Conservation (phyloP, 2,113 vertebrate genomes). For the Passerina amoena region DNA sequence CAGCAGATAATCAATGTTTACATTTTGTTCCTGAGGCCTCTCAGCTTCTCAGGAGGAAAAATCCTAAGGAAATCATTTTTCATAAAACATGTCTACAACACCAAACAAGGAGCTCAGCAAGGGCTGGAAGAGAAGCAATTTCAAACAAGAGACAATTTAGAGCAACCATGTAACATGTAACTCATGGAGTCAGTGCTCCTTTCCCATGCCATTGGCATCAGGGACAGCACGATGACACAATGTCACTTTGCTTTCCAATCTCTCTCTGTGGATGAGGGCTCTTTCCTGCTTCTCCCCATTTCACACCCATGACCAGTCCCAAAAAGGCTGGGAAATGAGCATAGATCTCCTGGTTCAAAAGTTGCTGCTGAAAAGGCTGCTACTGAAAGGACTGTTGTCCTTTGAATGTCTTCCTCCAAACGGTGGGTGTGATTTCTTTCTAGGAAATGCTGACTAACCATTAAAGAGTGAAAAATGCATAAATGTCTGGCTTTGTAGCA, state of each 20-base stretch:
- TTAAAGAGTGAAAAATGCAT: not conserved
- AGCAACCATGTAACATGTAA: not conserved
- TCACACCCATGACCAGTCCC: not conserved
- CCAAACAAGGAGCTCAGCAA: not conserved
- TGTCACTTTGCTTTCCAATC: not conserved
- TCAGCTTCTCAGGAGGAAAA: too few relatives aligned
- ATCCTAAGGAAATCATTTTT: too few relatives aligned
- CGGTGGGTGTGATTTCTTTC: not conserved
- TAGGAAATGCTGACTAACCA: not conserved
- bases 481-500: rapidly evolving
- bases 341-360: not conserved
- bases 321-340: not conserved
- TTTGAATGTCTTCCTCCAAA: not conserved
- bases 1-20: too few relatives aligned
- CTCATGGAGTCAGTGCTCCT: not conserved
- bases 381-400: not conserved
- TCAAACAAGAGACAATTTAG: not conserved
- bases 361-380: not conserved
- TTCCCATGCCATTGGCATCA: not conserved
- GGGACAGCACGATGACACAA: rapidly evolving
- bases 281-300: not conserved
- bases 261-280: not conserved
- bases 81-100: too few relatives aligned
- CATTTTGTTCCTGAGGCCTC: too few relatives aligned
- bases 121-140: not conserved